Conservation (phyloP, 2,113 vertebrate genomes). For the Anser cygnoides region DNA sequence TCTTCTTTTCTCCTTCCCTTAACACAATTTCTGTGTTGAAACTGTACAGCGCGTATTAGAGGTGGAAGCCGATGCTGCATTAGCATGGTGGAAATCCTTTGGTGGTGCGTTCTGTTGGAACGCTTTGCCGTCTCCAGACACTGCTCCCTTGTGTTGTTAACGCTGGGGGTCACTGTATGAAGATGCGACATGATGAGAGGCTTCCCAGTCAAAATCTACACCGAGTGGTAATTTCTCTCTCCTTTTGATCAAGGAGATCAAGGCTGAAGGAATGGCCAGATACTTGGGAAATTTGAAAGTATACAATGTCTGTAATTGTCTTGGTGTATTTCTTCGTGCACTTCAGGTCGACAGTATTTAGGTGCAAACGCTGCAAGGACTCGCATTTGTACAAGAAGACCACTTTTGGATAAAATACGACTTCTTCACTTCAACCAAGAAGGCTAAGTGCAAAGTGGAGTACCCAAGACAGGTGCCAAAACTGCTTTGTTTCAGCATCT, state of each 20-base stretch:
- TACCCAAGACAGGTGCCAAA: background rate
- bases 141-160: accelerated
- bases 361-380: background rate
- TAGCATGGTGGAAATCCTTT: background rate
- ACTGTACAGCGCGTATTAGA: background rate
- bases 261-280: background rate
- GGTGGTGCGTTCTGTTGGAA: background rate
- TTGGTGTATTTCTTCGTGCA: background rate
- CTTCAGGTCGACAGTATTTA: background rate
- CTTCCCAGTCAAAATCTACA: background rate
- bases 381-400: background rate
- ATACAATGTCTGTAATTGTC: accelerated
- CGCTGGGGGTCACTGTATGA: accelerated
- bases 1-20: background rate
- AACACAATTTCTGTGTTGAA: background rate
- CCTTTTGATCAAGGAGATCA: accelerated
- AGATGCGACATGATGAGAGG: accelerated
- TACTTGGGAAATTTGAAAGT: background rate
- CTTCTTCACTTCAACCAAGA: background rate
- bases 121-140: background rate
- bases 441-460: background rate
- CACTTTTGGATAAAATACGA: background rate
- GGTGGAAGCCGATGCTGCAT: background rate
- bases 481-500: background rate
- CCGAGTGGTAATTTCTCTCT: background rate